A percentile compares a stretch with the other conserved stretches of the same genome.
Conservation (phyloP, 2,113 vertebrate genomes). For the Oryzias woworae region DNA sequence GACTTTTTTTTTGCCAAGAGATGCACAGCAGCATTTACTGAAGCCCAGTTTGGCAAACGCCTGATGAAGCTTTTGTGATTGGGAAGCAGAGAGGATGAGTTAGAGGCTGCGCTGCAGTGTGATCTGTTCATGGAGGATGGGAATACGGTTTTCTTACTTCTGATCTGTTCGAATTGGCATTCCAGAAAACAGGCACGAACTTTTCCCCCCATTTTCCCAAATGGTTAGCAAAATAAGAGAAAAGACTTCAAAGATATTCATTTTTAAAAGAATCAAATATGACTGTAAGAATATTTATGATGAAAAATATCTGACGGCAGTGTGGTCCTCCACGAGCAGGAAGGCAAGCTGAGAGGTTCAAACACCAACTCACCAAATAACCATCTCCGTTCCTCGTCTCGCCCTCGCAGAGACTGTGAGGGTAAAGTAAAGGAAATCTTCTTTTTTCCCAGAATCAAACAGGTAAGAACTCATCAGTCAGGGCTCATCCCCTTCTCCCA, state of each 20-base stretch:
- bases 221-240: too few species aligned
- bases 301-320: not conserved
- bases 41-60: conserved; percentile 53
- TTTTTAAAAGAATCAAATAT: too few species aligned
- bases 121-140: conserved; percentile 50
- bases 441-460: conserved; percentile 16
- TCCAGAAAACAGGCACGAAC: too few species aligned
- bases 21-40: conserved; percentile 55
- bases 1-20: conserved; percentile 22
- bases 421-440: not conserved
- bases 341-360: conserved; percentile 28
- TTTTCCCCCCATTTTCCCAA: too few species aligned
- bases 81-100: not conserved
- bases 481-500: conserved; percentile 40
- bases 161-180: too few species aligned
- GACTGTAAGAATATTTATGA: too few species aligned
- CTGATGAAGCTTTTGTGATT: conserved; percentile 24
- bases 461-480: conserved; percentile 30
- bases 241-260: too few species aligned
- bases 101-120: not conserved
- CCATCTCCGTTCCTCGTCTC: conserved; percentile 16
- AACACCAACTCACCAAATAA: conserved; percentile 61
- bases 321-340: conserved; percentile 46
- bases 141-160: not conserved
- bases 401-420: conserved; percentile 12